phyloP scores from a whole-genome alignment of 2,797 vertebrate species.

The Ptychobarbus kaznakovi region DNA sequence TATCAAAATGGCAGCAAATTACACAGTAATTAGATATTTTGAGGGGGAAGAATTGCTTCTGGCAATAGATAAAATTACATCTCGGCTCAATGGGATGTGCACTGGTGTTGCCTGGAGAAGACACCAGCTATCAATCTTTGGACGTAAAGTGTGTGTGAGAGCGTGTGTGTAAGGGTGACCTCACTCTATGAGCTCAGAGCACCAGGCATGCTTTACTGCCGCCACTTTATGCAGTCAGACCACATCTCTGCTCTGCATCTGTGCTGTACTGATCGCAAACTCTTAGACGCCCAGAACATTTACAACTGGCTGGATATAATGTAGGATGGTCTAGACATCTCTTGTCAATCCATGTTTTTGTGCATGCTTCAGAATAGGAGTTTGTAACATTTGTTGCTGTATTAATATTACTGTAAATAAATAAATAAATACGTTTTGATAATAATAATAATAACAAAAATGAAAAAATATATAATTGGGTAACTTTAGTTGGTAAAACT shows the following conservation, averaged over 20 bases:
- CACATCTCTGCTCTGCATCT: constrained; percentile 28
- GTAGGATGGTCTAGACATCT: not conserved
- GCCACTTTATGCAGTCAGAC: constrained; percentile 51
- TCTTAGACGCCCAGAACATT: constrained; percentile 19
- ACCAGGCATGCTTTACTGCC: constrained; percentile 49
- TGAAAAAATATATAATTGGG: too few species aligned
- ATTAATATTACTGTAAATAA: not conserved
- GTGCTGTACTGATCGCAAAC: constrained; percentile 26
- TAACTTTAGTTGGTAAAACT: not conserved
- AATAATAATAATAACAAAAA: too few species aligned
- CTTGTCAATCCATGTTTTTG: constrained; percentile 1
- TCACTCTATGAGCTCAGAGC: constrained; percentile 52
- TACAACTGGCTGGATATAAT: constrained; percentile 16
- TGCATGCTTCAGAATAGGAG: not conserved
- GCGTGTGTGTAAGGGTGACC: constrained; percentile 57
- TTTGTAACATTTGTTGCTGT: not conserved
- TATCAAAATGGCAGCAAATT: constrained; percentile 79
- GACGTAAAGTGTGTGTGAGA: constrained; percentile 43
- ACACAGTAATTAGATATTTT: constrained; percentile 79
- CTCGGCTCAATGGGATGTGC: constrained; percentile 61
- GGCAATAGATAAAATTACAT: constrained; percentile 75
- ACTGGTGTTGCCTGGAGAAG: constrained; percentile 60
- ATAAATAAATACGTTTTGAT: too few species aligned
- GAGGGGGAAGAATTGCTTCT: constrained; percentile 71
- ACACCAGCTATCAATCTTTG: constrained; percentile 63